Evolutionary conservation across 2,797 vertebrate species (phyloP).

Genomic region (Epinephelus malabaricus): DNA sequence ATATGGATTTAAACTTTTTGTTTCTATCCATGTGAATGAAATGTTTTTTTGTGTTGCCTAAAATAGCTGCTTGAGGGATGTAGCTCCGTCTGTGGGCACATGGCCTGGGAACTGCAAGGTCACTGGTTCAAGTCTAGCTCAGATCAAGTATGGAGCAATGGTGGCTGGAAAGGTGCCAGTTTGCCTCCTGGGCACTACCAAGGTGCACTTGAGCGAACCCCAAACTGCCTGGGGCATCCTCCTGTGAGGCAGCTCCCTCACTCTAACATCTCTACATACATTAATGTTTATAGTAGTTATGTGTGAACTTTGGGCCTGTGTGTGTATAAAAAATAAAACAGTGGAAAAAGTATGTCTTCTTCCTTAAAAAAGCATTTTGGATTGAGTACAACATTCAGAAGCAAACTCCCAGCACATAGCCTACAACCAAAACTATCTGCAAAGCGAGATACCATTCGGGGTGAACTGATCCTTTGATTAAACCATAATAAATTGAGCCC

Average conservation of each 20-base stretch:
- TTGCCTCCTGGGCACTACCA: background rate
- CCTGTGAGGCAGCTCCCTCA: background rate
- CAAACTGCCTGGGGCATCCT: background rate
- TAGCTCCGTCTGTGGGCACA: no score
- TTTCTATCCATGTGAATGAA: background rate
- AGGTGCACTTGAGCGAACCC: background rate
- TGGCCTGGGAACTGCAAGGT: no score
- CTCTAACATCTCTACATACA: background rate
- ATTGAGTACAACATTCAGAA: constrained; percentile 10
- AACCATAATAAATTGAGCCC: constrained; percentile 39
- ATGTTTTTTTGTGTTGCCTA: background rate
- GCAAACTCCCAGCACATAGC: constrained; percentile 10
- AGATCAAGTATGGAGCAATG: no score
- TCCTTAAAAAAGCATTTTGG: background rate
- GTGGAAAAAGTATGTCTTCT: background rate
- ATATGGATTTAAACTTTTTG: background rate
- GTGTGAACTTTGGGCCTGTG: background rate
- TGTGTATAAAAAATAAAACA: background rate
- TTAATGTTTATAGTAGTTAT: no score
- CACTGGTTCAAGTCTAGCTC: no score
- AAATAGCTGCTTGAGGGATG: background rate
- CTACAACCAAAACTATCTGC: constrained; percentile 12
- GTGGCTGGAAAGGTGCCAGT: background rate
- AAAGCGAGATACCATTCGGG: background rate
- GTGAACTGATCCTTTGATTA: constrained; percentile 35